Base-by-base conservation (phyloP, 2,797 vertebrate genomes). In the Prionace glauca region DNA sequence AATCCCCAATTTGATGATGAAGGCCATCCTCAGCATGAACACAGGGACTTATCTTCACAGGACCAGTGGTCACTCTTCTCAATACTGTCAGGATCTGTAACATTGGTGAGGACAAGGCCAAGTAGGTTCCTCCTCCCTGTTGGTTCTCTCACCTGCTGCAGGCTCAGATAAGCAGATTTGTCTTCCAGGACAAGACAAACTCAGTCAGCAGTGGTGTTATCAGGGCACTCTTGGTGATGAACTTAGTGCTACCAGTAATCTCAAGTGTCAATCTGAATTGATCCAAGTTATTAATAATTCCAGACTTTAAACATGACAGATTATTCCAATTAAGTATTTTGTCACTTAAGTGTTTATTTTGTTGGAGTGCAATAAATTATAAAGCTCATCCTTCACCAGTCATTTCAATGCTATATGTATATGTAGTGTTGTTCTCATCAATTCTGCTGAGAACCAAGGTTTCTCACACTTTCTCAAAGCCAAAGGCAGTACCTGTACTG, bases 221-320 rank as follows among this genome's bases (percentile, higher is more conserved):
- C 11, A 2, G 11, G 11, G 29, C 32, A n/a, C 29, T 77, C 74
- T 74, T 74, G 32, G 9, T n/a, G 74, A 77, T 77, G 32, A 32
- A 77, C 74, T n/a, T 41, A 65, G 41, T 93, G 24, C 36, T 36
- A n/a, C 26, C 65, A 18, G 24, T n/a, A 92, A 67, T 92, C 62
- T 67, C 60, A 67, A 92, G 1, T 67, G 56, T 36, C 88, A 92
- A 92, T 36, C 36, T 92, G 62, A 67, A n/a, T 36, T 67, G 60
- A 92, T n/a, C 90, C 32, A 92, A 65, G 90, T 36, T 14, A n/a
- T 92, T 67, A 36, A 92, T 67, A 69, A 92, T 92, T 62, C 32
- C 20, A 90, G 87, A 32, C 29, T 90, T 90, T 41, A 62, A 90
- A 90, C 11, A 62, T 62, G 41, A 29, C 87, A 88, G 50, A 24